Base-by-base conservation (phyloP, 2,113 vertebrate genomes). In the Phylloscopus trochilus region DNA sequence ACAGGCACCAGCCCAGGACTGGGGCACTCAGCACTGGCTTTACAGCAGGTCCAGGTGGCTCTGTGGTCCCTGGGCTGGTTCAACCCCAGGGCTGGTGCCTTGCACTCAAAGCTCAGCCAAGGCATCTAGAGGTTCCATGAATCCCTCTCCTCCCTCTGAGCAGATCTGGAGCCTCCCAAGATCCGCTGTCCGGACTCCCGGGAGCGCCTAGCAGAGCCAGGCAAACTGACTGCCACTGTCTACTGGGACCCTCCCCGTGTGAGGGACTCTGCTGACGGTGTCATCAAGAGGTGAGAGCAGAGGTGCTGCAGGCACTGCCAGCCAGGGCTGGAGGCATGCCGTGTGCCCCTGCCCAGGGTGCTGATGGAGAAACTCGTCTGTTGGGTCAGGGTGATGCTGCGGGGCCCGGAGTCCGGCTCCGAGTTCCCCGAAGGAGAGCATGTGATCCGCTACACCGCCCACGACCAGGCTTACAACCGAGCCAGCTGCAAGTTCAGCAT, bases 401-500 rank as follows among this genome's bases (percentile, higher is more conserved):
- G 98, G 13, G 99, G 99, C 56, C 98, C 97, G 2, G 97, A 98
- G 89, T 98, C 99, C 1, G 98, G 98, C 56, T 99, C 98, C 0
- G 97, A 98, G 8, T 98, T 99, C 96, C 97, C 98, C 0, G 99
- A 99, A 91, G 99, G 99, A 68, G 97, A 97, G 5, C 98, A 98
- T 13, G 74, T 99, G 20, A 98, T 99, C 95, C 98, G 98, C 72
- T 99, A 99, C 94, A 99, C 98, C 9, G 99, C 98, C 52, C 98
- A 99, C 1, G 99, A 99, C 93, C 98, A 98, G 92, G 99, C 99
- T 1, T 98, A 98, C 94, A 99, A 99, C 97, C 97, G 98, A 83
- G 99, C 99, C 7, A 98, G 98, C 96, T 99, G 99, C 98, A 99
- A 99, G 96, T 99, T 99, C 95, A 97, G 98, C 33, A 87, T 99